These are phyloP conservation scores for Dysidea cf. avara DNA, from an alignment of 37 sponge, comb jelly and placozoan genomes.

Conservation along the genomic window DNA sequence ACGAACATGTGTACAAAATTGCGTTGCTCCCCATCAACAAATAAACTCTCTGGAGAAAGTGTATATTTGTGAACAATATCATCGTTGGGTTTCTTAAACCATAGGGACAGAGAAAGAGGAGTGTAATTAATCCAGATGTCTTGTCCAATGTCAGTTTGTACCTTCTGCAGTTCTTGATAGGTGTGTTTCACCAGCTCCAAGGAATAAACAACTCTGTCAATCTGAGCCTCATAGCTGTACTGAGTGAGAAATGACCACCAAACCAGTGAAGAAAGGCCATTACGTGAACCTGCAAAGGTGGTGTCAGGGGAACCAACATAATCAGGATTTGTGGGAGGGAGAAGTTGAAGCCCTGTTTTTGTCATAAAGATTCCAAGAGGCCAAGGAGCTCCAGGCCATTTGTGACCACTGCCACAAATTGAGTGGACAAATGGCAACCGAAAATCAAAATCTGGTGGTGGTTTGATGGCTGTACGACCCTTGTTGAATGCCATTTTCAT, in stretches of 20 bases:
- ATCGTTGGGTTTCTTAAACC: conserved; percentile 14
- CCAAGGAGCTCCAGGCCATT: conserved; percentile 21
- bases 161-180: neutral
- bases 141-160: neutral
- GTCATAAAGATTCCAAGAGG: conserved; percentile 27
- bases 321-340: neutral
- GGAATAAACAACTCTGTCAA: conserved; percentile 5
- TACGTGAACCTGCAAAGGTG: conserved; percentile 31
- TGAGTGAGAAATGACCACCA: conserved; percentile 35
- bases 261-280: conserved; percentile 6
- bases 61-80: conserved; percentile 7
- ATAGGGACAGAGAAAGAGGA: conserved; percentile 1
- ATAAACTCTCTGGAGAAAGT: neutral
- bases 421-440: conserved; percentile 18
- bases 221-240: conserved; percentile 1
- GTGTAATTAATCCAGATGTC: conserved; percentile 11
- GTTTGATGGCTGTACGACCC: neutral
- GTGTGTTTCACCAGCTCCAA: neutral
- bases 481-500: conserved; percentile 17
- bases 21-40: neutral
- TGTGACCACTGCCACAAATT: conserved; percentile 31
- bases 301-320: conserved; percentile 32
- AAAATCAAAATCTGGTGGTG: conserved; percentile 22
- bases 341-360: neutral
- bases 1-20: conserved; percentile 19